Percentiles rank a stretch among this genome's conserved stretches.
Evolutionary conservation across 2,888 invertebrate species (phyloP).

Genomic region (Resseliella maxima): DNA sequence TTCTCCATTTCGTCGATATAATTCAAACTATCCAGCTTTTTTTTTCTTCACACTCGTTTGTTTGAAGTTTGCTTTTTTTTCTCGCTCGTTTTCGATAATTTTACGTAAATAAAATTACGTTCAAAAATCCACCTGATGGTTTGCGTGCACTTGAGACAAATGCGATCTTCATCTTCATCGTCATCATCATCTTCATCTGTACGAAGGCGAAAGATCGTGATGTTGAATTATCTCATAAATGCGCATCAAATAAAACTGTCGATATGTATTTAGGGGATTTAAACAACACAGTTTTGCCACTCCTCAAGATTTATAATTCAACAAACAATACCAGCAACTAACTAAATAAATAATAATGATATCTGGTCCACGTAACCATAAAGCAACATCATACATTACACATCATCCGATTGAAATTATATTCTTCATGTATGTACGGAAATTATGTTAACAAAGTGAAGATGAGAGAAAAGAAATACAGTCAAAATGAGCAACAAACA

Average conservation of each 20-base stretch:
- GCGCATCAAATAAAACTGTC: constrained; percentile 50
- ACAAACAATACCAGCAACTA: not conserved
- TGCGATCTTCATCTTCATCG: constrained; percentile 11
- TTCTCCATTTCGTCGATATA: not conserved
- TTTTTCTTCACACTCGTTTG: not conserved
- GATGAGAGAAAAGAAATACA: not conserved
- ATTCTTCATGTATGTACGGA: not conserved
- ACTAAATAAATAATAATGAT: constrained; percentile 44
- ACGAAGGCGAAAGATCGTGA: not conserved
- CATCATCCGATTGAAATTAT: not conserved
- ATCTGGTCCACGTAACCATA: not conserved
- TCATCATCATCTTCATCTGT: no score
- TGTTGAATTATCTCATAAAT: constrained; percentile 33
- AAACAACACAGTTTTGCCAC: constrained; percentile 16
- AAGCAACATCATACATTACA: no score
- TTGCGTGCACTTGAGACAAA: constrained; percentile 11
- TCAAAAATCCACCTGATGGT: constrained; percentile 7
- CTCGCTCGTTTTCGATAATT: not conserved
- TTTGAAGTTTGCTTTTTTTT: not conserved
- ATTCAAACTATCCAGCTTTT: not conserved
- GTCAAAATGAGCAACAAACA: not conserved
- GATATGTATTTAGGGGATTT: constrained; percentile 40
- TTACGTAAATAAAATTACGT: not conserved
- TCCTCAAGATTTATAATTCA: not conserved
- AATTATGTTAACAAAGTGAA: not conserved